Conservation (phyloP, 2,888 invertebrate genomes). For the Tenthredo mesomela region DNA sequence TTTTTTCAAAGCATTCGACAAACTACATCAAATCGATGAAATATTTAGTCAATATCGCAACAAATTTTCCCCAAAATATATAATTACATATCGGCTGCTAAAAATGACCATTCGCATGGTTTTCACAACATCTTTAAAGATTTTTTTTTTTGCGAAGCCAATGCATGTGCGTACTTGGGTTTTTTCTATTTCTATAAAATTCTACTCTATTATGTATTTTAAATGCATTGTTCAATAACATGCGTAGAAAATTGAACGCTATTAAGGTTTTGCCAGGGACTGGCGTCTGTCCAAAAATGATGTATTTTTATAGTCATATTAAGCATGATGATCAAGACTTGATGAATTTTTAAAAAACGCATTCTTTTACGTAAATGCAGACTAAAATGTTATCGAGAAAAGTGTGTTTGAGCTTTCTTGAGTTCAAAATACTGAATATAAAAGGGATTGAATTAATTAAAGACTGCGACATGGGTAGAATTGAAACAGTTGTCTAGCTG, state of each 20-base stretch:
- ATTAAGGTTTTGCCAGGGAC: no score
- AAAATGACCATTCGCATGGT: background rate
- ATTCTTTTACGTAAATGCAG: background rate
- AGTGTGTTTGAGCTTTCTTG: background rate
- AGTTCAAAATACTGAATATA: background rate
- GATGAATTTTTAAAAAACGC: background rate
- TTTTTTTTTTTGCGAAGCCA: background rate
- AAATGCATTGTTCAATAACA: background rate
- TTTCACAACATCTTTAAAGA: background rate
- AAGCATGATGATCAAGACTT: background rate
- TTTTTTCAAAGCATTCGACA: background rate
- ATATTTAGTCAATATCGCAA: constrained; percentile 18
- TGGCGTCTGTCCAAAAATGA: background rate
- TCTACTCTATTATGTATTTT: background rate
- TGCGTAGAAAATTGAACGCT: background rate
- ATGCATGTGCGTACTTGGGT: constrained; percentile 34
- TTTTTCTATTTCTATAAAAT: background rate
- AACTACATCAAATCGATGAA: constrained; percentile 12
- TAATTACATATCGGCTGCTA: background rate
- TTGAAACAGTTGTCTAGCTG: background rate
- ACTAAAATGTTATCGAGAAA: background rate
- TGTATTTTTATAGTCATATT: background rate
- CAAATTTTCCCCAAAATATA: constrained; percentile 50
- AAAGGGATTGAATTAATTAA: background rate
- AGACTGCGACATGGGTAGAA: constrained; percentile 9